phyloP scores from a whole-genome alignment of 1,140 invertebrate species.

The Calycopis cecrops region DNA sequence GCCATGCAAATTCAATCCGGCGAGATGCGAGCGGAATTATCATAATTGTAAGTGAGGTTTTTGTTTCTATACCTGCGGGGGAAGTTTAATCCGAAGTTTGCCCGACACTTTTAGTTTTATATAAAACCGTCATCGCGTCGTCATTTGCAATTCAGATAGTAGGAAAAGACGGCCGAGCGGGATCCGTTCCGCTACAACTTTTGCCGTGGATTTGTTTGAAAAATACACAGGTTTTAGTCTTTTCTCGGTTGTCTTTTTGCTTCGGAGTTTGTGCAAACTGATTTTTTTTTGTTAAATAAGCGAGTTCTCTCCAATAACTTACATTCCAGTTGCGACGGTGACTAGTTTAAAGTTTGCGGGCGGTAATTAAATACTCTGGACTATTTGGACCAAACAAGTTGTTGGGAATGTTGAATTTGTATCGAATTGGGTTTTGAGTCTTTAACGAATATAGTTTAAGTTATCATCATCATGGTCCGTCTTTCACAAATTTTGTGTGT shows the following conservation, averaged over 20 bases:
- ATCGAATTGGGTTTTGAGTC: no score
- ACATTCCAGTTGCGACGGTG: background rate
- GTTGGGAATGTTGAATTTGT: no score
- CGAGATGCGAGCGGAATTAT: slow-evolving; percentile 64
- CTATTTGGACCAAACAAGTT: background rate
- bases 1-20: slow-evolving; percentile 70
- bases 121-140: slow-evolving; percentile 60
- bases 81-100: slow-evolving; percentile 71
- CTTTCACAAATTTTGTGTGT: no score
- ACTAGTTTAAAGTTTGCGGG: background rate
- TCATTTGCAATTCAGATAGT: slow-evolving; percentile 70
- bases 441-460: no score
- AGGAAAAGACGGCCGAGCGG: slow-evolving; percentile 56
- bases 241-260: slow-evolving; percentile 36
- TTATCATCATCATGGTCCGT: no score
- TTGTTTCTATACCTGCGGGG: slow-evolving; percentile 68
- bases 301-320: slow-evolving; percentile 7
- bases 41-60: slow-evolving; percentile 72
- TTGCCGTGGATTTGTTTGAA: slow-evolving; percentile 59
- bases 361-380: background rate
- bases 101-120: slow-evolving; percentile 68
- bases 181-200: slow-evolving; percentile 50
- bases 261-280: slow-evolving; percentile 50
- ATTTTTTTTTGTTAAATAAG: slow-evolving; percentile 40
- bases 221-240: slow-evolving; percentile 54